phyloP scores from a whole-genome alignment of 1,140 invertebrate genomes.

The Meloidogyne chitwoodi region DNA sequence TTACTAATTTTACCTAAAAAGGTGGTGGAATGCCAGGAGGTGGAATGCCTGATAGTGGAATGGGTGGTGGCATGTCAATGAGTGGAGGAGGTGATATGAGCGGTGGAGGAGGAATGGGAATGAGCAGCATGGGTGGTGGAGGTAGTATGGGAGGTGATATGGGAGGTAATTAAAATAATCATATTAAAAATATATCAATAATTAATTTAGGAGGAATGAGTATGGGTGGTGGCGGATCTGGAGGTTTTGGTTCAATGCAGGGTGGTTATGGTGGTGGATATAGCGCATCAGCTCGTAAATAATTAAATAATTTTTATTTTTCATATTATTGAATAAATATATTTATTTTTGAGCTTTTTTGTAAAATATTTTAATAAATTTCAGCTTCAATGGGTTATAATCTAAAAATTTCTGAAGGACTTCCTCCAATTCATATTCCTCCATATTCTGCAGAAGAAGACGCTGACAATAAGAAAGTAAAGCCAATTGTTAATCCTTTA shows the following conservation, averaged over 20 bases:
- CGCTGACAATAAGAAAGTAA: conserved; percentile 13
- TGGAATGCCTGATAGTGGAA: not conserved
- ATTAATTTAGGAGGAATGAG: not conserved
- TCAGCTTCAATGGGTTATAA: conserved; percentile 7
- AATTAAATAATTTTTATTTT: not conserved
- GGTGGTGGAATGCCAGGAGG: conserved; percentile 8
- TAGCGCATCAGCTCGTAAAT: not conserved
- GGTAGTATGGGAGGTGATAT: conserved; percentile 3
- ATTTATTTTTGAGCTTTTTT: too few species aligned
- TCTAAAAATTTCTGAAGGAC: conserved; percentile 1
- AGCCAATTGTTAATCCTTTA: conserved; percentile 7
- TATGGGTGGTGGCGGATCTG: conserved; percentile 4
- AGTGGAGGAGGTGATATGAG: not conserved
- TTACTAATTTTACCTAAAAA: too few species aligned
- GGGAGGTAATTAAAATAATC: not conserved
- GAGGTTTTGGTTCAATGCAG: conserved; percentile 1
- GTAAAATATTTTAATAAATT: not conserved
- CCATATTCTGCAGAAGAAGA: conserved; percentile 20
- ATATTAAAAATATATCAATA: not conserved
- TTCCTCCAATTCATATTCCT: conserved; percentile 18
- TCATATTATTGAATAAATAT: not conserved
- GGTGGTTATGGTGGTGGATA: not conserved
- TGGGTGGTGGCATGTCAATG: conserved; percentile 2
- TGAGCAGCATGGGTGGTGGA: conserved; percentile 5
- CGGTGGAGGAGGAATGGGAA: not conserved